Conservation (phyloP, 2,888 invertebrate species). For the Muscina levida region DNA sequence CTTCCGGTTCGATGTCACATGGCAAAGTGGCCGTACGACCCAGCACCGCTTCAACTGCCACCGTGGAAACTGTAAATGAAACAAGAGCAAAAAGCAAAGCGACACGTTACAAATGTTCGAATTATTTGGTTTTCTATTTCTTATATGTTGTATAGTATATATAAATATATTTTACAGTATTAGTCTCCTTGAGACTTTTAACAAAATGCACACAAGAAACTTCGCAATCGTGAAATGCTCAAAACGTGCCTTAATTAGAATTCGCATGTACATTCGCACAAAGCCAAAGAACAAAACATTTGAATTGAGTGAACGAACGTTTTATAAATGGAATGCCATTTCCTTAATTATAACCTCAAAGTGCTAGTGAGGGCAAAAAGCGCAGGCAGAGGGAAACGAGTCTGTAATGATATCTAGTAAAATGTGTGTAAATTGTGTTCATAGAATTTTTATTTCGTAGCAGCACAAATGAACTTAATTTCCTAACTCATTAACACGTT, state of each 20-base stretch:
- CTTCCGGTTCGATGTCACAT: slow-evolving; percentile 92
- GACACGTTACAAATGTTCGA: slow-evolving; percentile 46
- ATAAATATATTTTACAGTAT: slow-evolving; percentile 16
- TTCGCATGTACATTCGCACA: slow-evolving; percentile 1
- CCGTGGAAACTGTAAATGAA: slow-evolving; percentile 83
- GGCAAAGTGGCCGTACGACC: slow-evolving; percentile 91
- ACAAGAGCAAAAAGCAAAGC: slow-evolving; percentile 22
- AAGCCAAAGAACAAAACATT: slow-evolving; percentile 29
- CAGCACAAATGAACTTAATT: slow-evolving; percentile 61
- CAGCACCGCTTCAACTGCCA: slow-evolving; percentile 90
- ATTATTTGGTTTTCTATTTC: slow-evolving; percentile 38
- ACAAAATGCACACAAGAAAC: slow-evolving; percentile 10
- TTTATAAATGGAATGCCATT: slow-evolving; percentile 44
- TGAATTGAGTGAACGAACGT: slow-evolving; percentile 39
- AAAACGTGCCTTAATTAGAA: slow-evolving; percentile 61
- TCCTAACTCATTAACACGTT: slow-evolving; percentile 64
- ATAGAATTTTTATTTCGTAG: too few relatives aligned
- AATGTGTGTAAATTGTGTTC: too few relatives aligned
- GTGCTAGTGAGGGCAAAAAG: background rate
- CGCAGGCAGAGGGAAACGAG: too few relatives aligned
- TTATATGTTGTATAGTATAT: too few relatives aligned
- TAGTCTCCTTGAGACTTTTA: background rate
- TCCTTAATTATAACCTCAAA: slow-evolving; percentile 48
- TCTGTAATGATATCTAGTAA: too few relatives aligned
- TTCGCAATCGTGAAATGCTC: background rate